Conservation (phyloP, 2,888 invertebrate genomes). For the Hemicrepidius hirtus region DNA sequence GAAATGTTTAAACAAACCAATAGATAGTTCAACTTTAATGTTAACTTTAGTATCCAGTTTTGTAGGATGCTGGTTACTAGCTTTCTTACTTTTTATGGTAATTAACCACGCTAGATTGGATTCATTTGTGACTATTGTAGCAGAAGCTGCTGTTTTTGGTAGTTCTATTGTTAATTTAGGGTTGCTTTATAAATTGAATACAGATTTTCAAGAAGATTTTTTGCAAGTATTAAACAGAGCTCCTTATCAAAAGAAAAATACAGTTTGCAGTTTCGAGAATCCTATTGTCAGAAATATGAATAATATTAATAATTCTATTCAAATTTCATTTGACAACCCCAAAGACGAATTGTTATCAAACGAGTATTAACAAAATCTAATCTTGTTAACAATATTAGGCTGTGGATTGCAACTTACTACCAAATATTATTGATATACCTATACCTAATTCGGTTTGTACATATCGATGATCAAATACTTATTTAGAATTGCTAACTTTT, state of each 20-base stretch:
- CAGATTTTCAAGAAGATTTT: slow-evolving; percentile 28
- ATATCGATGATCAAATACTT: no score
- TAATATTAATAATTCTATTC: not conserved
- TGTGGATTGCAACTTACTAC: not conserved
- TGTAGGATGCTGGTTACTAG: not conserved
- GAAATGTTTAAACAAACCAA: not conserved
- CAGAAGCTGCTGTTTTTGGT: slow-evolving; percentile 9
- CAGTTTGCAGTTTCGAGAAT: slow-evolving; percentile 1
- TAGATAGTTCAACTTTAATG: not conserved
- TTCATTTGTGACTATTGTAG: not conserved
- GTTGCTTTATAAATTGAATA: slow-evolving; percentile 18
- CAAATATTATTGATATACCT: no score
- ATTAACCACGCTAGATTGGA: not conserved
- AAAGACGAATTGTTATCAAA: slow-evolving; percentile 22
- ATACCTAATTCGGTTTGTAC: no score
- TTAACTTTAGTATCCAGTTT: not conserved
- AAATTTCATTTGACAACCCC: slow-evolving; percentile 16
- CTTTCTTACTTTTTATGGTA: not conserved
- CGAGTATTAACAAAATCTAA: not conserved
- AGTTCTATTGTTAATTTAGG: slow-evolving; percentile 34
- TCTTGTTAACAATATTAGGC: not conserved
- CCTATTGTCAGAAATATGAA: not conserved
- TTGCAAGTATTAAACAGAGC: not conserved
- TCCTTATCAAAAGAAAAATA: not conserved
- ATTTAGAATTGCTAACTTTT: no score